These are phyloP conservation scores for Coregonus clupeaformis DNA, from an alignment of 2,113 vertebrate genomes.

Conservation along the genomic window DNA sequence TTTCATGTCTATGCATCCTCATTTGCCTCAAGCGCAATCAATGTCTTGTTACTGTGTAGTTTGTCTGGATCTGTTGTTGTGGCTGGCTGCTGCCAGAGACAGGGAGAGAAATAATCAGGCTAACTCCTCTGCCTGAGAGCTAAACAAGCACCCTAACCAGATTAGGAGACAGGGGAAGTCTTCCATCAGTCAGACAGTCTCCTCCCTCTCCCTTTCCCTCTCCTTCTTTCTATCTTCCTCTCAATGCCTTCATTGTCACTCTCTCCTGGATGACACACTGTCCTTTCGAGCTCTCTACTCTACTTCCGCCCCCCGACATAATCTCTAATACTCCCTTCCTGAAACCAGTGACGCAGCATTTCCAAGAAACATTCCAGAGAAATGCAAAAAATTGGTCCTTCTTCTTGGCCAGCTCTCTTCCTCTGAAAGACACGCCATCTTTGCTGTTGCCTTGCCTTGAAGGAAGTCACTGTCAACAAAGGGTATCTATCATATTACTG, in stretches of 20 bases:
- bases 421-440: not conserved
- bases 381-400: constrained; percentile 19
- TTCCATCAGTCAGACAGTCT: constrained; percentile 63
- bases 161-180: constrained; percentile 57
- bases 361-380: constrained; percentile 37
- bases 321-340: constrained; percentile 20
- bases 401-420: not conserved
- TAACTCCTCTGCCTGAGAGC: constrained; percentile 37
- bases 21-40: constrained; percentile 3
- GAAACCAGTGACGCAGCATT: not conserved
- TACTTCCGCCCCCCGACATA: constrained; percentile 1
- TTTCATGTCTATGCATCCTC: not conserved
- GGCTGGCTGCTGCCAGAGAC: constrained; percentile 6
- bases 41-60: not conserved
- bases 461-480: constrained; percentile 6
- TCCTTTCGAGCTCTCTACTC: constrained; percentile 19
- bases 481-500: not conserved
- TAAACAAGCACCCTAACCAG: constrained; percentile 61
- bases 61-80: not conserved
- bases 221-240: constrained; percentile 8
- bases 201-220: constrained; percentile 8
- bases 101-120: not conserved
- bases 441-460: not conserved
- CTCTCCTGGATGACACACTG: constrained; percentile 41
- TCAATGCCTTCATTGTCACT: constrained; percentile 56